Evolutionary conservation across 1,140 invertebrate species (phyloP).

Genomic region (Pectinophora gossypiella): DNA sequence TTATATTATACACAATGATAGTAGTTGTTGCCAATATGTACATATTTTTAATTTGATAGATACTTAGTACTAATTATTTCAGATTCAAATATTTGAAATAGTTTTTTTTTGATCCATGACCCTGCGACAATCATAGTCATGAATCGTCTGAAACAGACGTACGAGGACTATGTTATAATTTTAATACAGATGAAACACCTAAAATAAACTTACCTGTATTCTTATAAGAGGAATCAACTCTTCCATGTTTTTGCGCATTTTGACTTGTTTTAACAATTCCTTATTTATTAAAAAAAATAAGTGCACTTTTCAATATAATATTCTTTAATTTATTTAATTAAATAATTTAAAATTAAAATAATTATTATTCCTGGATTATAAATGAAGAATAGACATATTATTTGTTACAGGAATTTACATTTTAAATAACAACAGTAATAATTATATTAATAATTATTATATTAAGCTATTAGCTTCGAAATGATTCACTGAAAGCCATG

Average conservation of each 20-base stretch:
- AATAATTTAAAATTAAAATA: no score
- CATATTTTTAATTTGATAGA: neutral
- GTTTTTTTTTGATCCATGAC: neutral
- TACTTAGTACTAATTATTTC: no score
- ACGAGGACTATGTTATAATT: neutral
- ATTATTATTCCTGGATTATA: no score
- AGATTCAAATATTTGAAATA: neutral
- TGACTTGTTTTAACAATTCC: slow-evolving; percentile 17
- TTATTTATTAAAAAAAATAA: slow-evolving; percentile 5
- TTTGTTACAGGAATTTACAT: slow-evolving; percentile 35
- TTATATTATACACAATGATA: no score
- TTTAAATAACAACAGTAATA: no score
- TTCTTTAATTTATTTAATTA: neutral
- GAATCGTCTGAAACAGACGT: neutral
- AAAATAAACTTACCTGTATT: slow-evolving; percentile 44
- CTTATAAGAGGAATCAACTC: slow-evolving; percentile 54
- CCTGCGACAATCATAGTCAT: neutral
- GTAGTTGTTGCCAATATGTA: neutral
- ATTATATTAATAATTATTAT: no score
- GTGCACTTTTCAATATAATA: neutral
- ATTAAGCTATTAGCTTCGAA: no score
- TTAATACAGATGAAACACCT: neutral
- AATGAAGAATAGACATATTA: slow-evolving; percentile 4
- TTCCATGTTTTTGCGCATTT: slow-evolving; percentile 38
- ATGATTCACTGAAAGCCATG: no score